Evolutionary conservation across 1,140 invertebrate species (phyloP).

Genomic region (Thereuonema tuberculata): DNA sequence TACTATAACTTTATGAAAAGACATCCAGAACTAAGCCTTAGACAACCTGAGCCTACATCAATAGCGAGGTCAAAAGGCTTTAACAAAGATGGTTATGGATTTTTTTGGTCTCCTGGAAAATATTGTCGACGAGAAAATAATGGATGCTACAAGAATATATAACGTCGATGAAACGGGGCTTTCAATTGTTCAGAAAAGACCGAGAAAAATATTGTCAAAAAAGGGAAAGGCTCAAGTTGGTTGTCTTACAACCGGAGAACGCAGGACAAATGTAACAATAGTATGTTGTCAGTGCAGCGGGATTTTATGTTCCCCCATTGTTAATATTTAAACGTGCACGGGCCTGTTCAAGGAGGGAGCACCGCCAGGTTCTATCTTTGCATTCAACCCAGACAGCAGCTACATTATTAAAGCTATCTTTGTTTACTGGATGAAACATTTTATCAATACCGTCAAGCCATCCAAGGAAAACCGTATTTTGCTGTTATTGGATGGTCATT

Average conservation of each 20-base stretch:
- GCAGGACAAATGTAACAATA: conserved; percentile 1
- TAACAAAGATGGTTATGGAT: conserved; percentile 6
- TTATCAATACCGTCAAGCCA: too few relatives aligned
- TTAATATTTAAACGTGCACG: too few relatives aligned
- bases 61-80: neutral
- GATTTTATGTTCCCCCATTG: too few relatives aligned
- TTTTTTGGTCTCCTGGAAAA: conserved; percentile 10
- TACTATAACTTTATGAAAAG: too few relatives aligned
- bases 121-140: neutral
- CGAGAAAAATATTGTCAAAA: neutral
- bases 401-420: too few relatives aligned
- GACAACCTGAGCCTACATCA: neutral
- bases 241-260: neutral
- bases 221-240: conserved; percentile 10
- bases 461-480: conserved; percentile 20
- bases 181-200: conserved; percentile 12
- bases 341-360: too few relatives aligned
- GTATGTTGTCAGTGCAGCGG: too few relatives aligned
- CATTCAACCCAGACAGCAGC: too few relatives aligned
- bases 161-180: conserved; percentile 18
- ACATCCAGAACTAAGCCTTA: neutral
- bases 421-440: too few relatives aligned
- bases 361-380: too few relatives aligned
- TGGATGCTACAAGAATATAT: conserved; percentile 12
- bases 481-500: conserved; percentile 24